Percentiles rank a stretch among this genome's conserved stretches.
Evolutionary conservation across 2,888 invertebrate genomes (phyloP).

Genomic region (Apomyelois bistriatella): DNA sequence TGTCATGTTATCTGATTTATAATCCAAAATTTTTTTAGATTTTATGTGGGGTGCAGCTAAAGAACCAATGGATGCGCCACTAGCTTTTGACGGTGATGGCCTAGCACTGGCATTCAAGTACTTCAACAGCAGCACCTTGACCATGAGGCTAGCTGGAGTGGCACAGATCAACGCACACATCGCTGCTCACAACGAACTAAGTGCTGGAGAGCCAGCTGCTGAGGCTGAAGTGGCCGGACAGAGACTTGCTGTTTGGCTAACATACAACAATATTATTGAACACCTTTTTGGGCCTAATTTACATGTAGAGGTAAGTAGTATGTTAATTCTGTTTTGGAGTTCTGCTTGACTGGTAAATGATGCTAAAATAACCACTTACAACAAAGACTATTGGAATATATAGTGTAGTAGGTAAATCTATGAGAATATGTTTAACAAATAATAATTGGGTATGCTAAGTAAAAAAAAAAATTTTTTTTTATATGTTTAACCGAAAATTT

Average conservation of each 20-base stretch:
- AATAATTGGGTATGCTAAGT: too few species aligned
- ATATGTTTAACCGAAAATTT: too few species aligned
- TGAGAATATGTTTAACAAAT: too few species aligned
- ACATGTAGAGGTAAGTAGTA: constrained; percentile 89
- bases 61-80: constrained; percentile 91
- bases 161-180: constrained; percentile 97
- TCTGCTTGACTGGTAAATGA: too few species aligned
- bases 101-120: constrained; percentile 96
- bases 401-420: too few species aligned
- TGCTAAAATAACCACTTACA: too few species aligned
- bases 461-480: too few species aligned
- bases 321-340: background rate
- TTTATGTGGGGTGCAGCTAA: constrained; percentile 98
- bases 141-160: constrained; percentile 95
- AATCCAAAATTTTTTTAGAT: constrained; percentile 71
- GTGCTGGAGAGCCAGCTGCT: constrained; percentile 91
- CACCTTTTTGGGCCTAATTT: constrained; percentile 98
- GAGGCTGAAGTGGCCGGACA: constrained; percentile 93
- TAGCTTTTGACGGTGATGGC: constrained; percentile 94
- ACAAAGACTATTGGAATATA: too few species aligned
- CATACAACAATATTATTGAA: constrained; percentile 93
- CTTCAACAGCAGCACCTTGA: constrained; percentile 95
- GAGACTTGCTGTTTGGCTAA: constrained; percentile 92
- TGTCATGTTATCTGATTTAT: too few species aligned
- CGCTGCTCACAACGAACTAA: constrained; percentile 93